Evolutionary conservation across 2,113 vertebrate genomes (phyloP).

Genomic region (Pavo muticus): DNA sequence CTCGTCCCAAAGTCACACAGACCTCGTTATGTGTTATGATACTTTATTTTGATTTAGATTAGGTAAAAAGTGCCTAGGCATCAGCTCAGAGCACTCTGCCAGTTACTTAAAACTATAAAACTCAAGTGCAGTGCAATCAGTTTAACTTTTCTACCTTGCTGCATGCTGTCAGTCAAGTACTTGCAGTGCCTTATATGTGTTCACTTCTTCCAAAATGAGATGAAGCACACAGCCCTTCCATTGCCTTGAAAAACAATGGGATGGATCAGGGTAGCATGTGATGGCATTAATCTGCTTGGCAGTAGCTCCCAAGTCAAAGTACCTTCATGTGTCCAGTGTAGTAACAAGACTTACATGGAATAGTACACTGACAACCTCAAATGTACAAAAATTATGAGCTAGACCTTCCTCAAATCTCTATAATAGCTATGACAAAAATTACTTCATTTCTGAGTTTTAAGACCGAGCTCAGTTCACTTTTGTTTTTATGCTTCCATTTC

Average conservation of each 20-base stretch:
- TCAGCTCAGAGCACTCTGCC: not conserved
- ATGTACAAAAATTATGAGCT: not conserved
- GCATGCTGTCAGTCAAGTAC: not conserved
- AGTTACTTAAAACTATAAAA: slow-evolving; percentile 23
- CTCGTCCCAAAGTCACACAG: not conserved
- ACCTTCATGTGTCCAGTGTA: not conserved
- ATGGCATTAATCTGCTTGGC: not conserved
- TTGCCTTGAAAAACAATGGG: not conserved
- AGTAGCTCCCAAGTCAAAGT: not conserved
- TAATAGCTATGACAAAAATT: not conserved
- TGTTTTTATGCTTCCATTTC: not conserved
- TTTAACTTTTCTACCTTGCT: slow-evolving; percentile 3
- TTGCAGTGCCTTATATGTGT: not conserved
- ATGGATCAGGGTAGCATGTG: not conserved
- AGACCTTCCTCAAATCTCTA: not conserved
- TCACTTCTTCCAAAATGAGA: not conserved
- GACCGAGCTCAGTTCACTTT: not conserved
- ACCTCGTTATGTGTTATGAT: not conserved
- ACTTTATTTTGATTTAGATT: slow-evolving; percentile 51
- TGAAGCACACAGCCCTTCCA: not conserved
- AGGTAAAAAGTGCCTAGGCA: slow-evolving; percentile 7
- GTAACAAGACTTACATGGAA: not conserved
- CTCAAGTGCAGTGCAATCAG: not conserved
- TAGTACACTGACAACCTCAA: not conserved
- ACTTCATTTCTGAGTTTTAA: not conserved